A percentile compares a stretch with the other conserved stretches of the same genome.
These are phyloP conservation scores for Notothenia coriiceps DNA, from an alignment of 2,113 vertebrate genomes.

Conservation along the genomic window DNA sequence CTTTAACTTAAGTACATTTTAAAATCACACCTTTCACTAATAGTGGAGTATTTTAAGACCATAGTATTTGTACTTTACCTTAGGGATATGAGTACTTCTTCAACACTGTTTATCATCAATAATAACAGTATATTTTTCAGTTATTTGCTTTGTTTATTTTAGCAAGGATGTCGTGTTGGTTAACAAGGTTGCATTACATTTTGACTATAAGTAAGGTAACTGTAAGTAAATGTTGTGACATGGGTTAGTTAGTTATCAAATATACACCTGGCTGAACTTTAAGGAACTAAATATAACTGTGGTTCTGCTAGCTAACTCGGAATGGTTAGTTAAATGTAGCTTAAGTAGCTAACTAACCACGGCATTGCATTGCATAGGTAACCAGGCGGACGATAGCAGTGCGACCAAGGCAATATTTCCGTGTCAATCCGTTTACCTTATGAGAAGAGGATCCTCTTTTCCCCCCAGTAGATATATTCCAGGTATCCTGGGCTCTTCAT, in stretches of 20 bases:
- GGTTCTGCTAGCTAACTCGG: neutral
- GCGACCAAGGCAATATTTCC: neutral
- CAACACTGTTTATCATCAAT: too few species aligned
- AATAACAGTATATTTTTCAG: too few species aligned
- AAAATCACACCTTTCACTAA: too few species aligned
- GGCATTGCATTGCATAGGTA: neutral
- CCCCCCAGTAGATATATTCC: neutral
- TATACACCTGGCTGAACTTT: neutral
- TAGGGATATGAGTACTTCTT: too few species aligned
- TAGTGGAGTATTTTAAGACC: too few species aligned
- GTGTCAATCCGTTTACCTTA: constrained; percentile 21
- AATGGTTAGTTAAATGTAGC: neutral
- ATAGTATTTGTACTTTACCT: too few species aligned
- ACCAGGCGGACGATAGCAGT: neutral
- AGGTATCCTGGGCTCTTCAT: neutral
- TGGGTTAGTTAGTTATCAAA: neutral
- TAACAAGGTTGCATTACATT: neutral
- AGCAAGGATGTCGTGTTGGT: too few species aligned
- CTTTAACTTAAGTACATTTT: too few species aligned
- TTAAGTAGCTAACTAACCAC: neutral
- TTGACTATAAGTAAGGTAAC: neutral
- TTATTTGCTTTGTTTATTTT: neutral
- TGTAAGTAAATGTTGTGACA: neutral
- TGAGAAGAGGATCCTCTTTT: neutral
- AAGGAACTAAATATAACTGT: neutral